phyloP scores from a whole-genome alignment of 2,888 invertebrate species.

The Scrobipalpa costella region DNA sequence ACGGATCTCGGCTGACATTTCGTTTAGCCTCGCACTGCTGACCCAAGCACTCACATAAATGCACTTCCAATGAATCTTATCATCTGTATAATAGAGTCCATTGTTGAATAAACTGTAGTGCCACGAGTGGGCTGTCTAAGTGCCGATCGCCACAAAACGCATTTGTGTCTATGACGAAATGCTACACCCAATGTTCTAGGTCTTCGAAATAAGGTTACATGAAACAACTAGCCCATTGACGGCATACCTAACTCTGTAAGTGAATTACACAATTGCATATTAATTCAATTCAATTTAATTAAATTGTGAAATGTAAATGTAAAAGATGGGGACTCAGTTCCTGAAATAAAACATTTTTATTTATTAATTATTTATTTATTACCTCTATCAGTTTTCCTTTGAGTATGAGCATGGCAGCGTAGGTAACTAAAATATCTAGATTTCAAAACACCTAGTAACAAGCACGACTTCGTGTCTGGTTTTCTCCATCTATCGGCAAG shows the following conservation, averaged over 20 bases:
- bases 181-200: slow-evolving; percentile 22
- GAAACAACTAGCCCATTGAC: neutral
- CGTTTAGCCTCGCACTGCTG: slow-evolving; percentile 67
- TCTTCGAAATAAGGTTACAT: neutral
- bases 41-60: slow-evolving; percentile 50
- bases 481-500: neutral
- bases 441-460: neutral
- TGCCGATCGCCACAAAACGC: slow-evolving; percentile 51
- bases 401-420: neutral
- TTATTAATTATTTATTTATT: too few relatives aligned
- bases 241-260: neutral
- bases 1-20: slow-evolving; percentile 73
- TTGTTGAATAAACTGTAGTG: slow-evolving; percentile 31
- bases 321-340: too few relatives aligned
- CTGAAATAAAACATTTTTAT: too few relatives aligned
- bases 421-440: neutral
- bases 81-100: slow-evolving; percentile 37
- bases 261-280: neutral
- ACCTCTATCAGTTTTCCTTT: neutral
- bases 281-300: too few relatives aligned
- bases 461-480: slow-evolving; percentile 5
- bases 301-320: too few relatives aligned
- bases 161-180: slow-evolving; percentile 63
- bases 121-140: slow-evolving; percentile 44
- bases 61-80: slow-evolving; percentile 43